A percentile compares a stretch with the other conserved stretches of the same genome.
These are phyloP conservation scores for Cydia amplana DNA, from an alignment of 1,140 invertebrate genomes.

Conservation along the genomic window DNA sequence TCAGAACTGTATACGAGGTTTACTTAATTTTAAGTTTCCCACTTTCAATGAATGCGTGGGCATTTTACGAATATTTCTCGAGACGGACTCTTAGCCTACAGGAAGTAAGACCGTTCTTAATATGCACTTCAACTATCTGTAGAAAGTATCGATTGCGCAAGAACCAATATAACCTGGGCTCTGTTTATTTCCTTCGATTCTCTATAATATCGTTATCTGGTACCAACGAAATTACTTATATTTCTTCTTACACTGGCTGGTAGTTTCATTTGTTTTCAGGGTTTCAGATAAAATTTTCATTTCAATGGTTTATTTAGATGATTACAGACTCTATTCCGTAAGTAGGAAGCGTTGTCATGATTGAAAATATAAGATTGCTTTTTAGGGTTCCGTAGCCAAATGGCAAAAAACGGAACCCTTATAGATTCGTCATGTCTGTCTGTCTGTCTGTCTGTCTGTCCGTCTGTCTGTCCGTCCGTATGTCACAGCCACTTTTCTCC, in stretches of 20 bases:
- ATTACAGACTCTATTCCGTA: neutral
- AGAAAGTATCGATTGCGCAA: slow-evolving; percentile 26
- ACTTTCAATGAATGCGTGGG: neutral
- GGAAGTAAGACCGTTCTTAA: slow-evolving; percentile 5
- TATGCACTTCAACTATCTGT: slow-evolving; percentile 17
- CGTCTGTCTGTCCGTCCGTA: too few relatives aligned
- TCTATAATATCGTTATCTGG: neutral
- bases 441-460: too few relatives aligned
- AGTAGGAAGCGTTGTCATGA: neutral
- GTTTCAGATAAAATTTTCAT: neutral
- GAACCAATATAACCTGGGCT: slow-evolving; percentile 4
- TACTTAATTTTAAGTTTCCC: too few relatives aligned
- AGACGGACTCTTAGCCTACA: neutral
- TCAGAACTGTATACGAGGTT: too few relatives aligned
- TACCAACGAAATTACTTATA: neutral
- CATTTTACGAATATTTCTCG: neutral
- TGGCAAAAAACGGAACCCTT: too few relatives aligned
- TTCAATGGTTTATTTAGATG: neutral
- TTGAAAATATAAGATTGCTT: neutral
- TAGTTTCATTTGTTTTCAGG: neutral
- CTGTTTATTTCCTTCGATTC: neutral
- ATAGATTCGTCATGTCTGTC: too few relatives aligned
- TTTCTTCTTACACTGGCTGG: slow-evolving; percentile 8
- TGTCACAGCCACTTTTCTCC: too few relatives aligned
- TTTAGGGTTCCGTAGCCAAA: too few relatives aligned